phyloP scores from a whole-genome alignment of 1,140 invertebrate genomes.

The Cephus cinctus region DNA sequence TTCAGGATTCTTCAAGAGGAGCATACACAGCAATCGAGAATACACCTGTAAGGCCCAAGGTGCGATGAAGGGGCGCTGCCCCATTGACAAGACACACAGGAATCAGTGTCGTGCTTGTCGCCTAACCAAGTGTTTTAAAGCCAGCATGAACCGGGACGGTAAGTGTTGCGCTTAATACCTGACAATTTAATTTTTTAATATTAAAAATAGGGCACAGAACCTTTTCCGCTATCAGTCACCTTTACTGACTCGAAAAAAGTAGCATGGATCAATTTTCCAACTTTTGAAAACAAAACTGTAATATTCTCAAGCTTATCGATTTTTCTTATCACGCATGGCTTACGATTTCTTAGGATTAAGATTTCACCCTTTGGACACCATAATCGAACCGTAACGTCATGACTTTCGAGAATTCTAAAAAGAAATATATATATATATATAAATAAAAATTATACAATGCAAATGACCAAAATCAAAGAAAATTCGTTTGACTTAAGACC shows the following conservation, averaged over 20 bases:
- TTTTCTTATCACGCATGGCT: constrained; percentile 27
- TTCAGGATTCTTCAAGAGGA: constrained; percentile 96
- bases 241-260: background rate
- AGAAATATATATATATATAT: too few relatives aligned
- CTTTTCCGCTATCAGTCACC: background rate
- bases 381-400: too few relatives aligned
- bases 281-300: background rate
- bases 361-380: constrained; percentile 27
- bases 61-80: constrained; percentile 88
- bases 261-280: background rate
- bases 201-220: background rate
- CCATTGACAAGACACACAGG: constrained; percentile 94
- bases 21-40: constrained; percentile 91
- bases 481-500: too few relatives aligned
- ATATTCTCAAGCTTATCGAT: constrained; percentile 32
- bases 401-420: too few relatives aligned
- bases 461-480: too few relatives aligned
- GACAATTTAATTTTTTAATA: too few relatives aligned
- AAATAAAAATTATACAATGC: too few relatives aligned
- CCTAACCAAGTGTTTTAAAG: constrained; percentile 94
- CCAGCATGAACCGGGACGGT: constrained; percentile 99
- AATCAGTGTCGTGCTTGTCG: constrained; percentile 97
- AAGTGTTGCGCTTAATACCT: too few relatives aligned
- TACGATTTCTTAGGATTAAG: constrained; percentile 24
- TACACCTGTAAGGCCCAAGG: constrained; percentile 97